Conservation (phyloP, 2,888 invertebrate genomes). For the Dryomyza anilis region DNA sequence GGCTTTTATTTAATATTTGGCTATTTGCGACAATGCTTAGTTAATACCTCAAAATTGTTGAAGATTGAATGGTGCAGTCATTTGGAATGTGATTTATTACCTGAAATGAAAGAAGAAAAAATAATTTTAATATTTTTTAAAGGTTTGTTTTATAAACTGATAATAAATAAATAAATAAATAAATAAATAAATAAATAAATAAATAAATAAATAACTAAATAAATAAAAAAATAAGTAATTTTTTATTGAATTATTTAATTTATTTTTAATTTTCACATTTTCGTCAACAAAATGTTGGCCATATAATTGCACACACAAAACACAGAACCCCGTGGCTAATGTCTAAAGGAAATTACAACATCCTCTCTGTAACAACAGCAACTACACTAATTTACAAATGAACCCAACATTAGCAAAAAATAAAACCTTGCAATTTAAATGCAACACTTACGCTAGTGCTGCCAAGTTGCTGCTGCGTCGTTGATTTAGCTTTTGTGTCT, state of each 20-base stretch:
- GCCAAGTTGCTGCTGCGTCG: background rate
- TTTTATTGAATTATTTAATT: background rate
- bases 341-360: background rate
- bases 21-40: too few relatives aligned
- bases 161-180: too few relatives aligned
- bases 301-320: background rate
- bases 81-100: conserved; percentile 2
- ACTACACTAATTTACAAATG: background rate
- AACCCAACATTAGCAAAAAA: background rate
- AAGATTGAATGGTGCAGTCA: background rate
- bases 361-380: background rate
- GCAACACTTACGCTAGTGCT: conserved; percentile 4
- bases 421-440: background rate
- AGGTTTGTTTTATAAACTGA: too few relatives aligned
- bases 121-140: too few relatives aligned
- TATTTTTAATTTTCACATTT: too few relatives aligned
- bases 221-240: too few relatives aligned
- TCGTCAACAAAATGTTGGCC: background rate
- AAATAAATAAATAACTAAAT: too few relatives aligned
- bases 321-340: background rate
- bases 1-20: too few relatives aligned
- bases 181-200: too few relatives aligned
- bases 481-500: background rate
- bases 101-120: background rate
- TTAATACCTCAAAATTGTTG: background rate